A percentile compares a stretch with the other conserved stretches of the same genome.
Conservation (phyloP, 1,140 invertebrate genomes). For the Drosophila simulans region DNA sequence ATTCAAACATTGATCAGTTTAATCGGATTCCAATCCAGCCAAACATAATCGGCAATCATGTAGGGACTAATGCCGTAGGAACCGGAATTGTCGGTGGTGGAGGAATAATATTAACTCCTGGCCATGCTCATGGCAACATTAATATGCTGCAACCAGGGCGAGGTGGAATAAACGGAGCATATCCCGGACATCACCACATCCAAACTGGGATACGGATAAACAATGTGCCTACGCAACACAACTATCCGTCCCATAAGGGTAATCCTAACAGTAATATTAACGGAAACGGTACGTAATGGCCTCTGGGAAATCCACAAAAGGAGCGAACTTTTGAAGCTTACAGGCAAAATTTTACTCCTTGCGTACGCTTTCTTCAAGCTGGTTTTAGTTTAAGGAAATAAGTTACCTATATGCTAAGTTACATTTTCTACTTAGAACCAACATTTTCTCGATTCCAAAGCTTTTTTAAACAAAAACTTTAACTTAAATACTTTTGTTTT, state of each 20-base stretch:
- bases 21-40: constrained; percentile 79
- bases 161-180: constrained; percentile 54
- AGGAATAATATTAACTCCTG: constrained; percentile 66
- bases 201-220: constrained; percentile 83
- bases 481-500: too few relatives aligned
- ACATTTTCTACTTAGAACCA: too few relatives aligned
- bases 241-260: constrained; percentile 69
- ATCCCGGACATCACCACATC: constrained; percentile 74
- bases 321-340: background rate
- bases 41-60: constrained; percentile 67
- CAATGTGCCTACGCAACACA: constrained; percentile 79
- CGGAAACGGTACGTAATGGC: constrained; percentile 61
- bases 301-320: too few relatives aligned
- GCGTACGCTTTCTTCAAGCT: too few relatives aligned
- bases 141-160: constrained; percentile 71
- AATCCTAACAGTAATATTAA: constrained; percentile 60
- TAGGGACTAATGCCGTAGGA: constrained; percentile 33
- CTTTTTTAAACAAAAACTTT: too few relatives aligned
- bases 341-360: too few relatives aligned
- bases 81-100: constrained; percentile 27
- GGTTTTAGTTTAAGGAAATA: too few relatives aligned
- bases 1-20: constrained; percentile 81
- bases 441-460: too few relatives aligned
- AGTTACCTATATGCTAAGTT: too few relatives aligned
- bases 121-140: constrained; percentile 74